Conservation (phyloP, 2,113 vertebrate species). For the Channa maculata region DNA sequence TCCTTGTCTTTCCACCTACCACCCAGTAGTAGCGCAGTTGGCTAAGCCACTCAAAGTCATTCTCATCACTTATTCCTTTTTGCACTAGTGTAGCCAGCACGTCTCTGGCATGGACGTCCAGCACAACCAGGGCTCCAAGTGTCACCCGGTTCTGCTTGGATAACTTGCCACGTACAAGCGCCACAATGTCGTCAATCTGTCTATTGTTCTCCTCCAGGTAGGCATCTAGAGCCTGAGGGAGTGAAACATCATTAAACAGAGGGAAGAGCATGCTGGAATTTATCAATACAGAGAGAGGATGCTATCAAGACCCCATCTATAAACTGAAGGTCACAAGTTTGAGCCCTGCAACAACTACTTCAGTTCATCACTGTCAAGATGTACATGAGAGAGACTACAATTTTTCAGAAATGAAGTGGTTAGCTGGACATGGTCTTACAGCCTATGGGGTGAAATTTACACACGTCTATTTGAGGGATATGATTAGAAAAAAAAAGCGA, state of each 20-base stretch:
- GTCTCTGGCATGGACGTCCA: constrained; percentile 90
- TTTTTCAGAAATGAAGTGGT: background rate
- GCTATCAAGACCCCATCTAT: constrained; percentile 9
- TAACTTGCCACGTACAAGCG: constrained; percentile 88
- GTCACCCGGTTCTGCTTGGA: constrained; percentile 91
- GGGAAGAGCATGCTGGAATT: background rate
- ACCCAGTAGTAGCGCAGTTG: constrained; percentile 93
- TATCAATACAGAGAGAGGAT: constrained; percentile 3
- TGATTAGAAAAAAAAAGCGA: background rate
- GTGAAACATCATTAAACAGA: constrained; percentile 1
- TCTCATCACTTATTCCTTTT: constrained; percentile 87
- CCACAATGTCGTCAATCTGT: constrained; percentile 91
- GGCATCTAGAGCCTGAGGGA: constrained; percentile 81
- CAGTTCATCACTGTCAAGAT: constrained; percentile 9
- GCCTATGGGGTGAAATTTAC: background rate
- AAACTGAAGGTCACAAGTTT: constrained; percentile 13
- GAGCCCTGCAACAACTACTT: constrained; percentile 5
- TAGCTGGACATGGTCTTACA: background rate
- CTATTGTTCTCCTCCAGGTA: constrained; percentile 87
- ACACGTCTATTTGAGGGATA: background rate
- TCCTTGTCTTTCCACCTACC: constrained; percentile 67
- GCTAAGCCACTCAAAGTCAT: constrained; percentile 92
- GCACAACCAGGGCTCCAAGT: constrained; percentile 89
- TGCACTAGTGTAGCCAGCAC: constrained; percentile 86
- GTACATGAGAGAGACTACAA: background rate